These are phyloP conservation scores for Dryocosmus kuriphilus DNA, from an alignment of 2,888 invertebrate species.

Conservation along the genomic window DNA sequence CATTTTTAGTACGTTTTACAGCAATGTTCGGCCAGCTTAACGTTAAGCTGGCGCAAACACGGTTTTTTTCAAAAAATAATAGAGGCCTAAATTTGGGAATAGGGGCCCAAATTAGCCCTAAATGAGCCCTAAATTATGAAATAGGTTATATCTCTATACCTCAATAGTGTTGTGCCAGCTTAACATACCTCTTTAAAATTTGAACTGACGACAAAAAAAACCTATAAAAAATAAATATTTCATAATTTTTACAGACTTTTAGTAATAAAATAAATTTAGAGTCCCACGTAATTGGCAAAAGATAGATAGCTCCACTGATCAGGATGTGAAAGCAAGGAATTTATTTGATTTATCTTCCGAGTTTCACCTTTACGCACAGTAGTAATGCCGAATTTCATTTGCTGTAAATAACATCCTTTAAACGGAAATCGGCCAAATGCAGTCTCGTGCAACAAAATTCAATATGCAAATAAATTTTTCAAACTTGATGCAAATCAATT, in stretches of 20 bases:
- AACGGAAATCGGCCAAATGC: conserved; percentile 9
- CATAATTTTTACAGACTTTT: conserved; percentile 11
- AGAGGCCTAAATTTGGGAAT: too few species aligned
- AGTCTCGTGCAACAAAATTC: conserved; percentile 9
- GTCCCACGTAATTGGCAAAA: conserved; percentile 25
- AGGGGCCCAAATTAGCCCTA: too few species aligned
- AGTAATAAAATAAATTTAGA: conserved; percentile 31
- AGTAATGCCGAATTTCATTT: conserved; percentile 33
- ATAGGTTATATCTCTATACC: too few species aligned
- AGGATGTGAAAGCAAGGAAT: conserved; percentile 30
- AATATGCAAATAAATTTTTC: conserved; percentile 31
- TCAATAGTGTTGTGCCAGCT: too few species aligned
- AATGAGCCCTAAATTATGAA: too few species aligned
- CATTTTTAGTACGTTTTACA: too few species aligned
- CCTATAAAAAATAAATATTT: conserved; percentile 11
- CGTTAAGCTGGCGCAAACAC: too few species aligned
- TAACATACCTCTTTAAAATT: not conserved
- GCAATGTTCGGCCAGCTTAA: too few species aligned
- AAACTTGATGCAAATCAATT: not conserved
- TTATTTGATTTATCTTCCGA: conserved; percentile 33
- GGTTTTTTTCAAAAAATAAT: too few species aligned
- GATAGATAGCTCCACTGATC: conserved; percentile 20
- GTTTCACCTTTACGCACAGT: conserved; percentile 29
- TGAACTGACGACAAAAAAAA: not conserved
- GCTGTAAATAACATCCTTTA: conserved; percentile 30